A percentile compares a stretch with the other conserved stretches of the same genome.
These are phyloP conservation scores for Picathartes gymnocephalus DNA, from an alignment of 2,113 vertebrate genomes.

Conservation along the genomic window DNA sequence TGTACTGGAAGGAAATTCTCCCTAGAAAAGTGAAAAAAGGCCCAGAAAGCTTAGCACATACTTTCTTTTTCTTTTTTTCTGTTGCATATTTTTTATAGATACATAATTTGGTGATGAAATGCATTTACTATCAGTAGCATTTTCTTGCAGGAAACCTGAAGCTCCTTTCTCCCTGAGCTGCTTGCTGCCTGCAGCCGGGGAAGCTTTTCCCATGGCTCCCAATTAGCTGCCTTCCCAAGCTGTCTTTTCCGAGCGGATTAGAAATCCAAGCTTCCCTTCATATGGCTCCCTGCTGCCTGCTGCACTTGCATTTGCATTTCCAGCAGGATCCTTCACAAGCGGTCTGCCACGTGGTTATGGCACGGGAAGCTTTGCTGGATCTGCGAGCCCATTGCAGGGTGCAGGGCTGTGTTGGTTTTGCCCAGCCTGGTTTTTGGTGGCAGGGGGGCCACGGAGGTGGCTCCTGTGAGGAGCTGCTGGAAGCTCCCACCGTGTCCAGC, in stretches of 20 bases:
- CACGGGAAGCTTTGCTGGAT: not conserved
- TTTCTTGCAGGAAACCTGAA: not conserved
- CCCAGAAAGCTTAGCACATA: not conserved
- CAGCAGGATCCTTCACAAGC: not conserved
- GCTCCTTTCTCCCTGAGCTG: not conserved
- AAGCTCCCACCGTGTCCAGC: not conserved
- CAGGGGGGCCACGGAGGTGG: not conserved
- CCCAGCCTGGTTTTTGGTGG: not conserved
- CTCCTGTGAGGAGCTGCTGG: not conserved
- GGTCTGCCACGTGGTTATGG: not conserved
- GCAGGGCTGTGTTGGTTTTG: not conserved
- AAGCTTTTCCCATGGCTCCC: slow-evolving; percentile 19
- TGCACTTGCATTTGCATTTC: not conserved
- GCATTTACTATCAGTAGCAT: not conserved
- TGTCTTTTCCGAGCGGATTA: not conserved
- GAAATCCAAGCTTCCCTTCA: not conserved
- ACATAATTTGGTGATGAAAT: not conserved
- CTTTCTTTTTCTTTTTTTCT: not conserved
- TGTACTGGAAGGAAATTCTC: not conserved
- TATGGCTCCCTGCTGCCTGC: not conserved
- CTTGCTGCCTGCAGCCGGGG: not conserved
- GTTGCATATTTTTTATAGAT: not conserved
- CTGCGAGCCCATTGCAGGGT: not conserved
- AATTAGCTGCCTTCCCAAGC: not conserved
- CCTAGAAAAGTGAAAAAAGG: not conserved